Conservation (phyloP, 2,888 invertebrate species). For the Silvanus unidentatus region DNA sequence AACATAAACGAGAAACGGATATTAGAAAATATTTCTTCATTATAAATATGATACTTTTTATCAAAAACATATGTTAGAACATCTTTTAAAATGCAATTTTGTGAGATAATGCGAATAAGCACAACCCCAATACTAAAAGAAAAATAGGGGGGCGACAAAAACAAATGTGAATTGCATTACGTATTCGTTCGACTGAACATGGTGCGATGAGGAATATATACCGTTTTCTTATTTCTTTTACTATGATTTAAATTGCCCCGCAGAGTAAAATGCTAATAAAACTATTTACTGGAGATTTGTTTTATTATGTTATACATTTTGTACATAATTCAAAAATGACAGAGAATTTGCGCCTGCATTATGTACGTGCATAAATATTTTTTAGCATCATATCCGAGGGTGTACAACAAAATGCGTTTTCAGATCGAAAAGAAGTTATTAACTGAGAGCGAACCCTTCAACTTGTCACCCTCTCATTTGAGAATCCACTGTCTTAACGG, state of each 20-base stretch:
- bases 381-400: no score
- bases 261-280: constrained; percentile 27
- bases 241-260: constrained; percentile 30
- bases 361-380: no score
- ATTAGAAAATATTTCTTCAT: constrained; percentile 1
- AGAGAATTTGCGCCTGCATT: no score
- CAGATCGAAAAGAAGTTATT: no score
- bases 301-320: no score
- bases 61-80: constrained; percentile 44
- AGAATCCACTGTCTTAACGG: constrained; percentile 32
- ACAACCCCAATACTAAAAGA: constrained; percentile 35
- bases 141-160: constrained; percentile 42
- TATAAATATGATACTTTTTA: constrained; percentile 27
- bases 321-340: no score
- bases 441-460: constrained; percentile 8
- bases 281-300: constrained; percentile 32
- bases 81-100: constrained; percentile 46
- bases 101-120: constrained; percentile 42
- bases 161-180: constrained; percentile 48
- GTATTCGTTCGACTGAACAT: constrained; percentile 43
- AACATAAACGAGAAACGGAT: no score
- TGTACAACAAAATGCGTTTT: no score
- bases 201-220: constrained; percentile 29
- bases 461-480: constrained; percentile 27
- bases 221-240: constrained; percentile 29